Evolutionary conservation across 53 echinoderm and acorn worm species (phyloP), one percentile per base, ranked within the genome.

Genomic region (Mesocentrotus franciscanus): DNA sequence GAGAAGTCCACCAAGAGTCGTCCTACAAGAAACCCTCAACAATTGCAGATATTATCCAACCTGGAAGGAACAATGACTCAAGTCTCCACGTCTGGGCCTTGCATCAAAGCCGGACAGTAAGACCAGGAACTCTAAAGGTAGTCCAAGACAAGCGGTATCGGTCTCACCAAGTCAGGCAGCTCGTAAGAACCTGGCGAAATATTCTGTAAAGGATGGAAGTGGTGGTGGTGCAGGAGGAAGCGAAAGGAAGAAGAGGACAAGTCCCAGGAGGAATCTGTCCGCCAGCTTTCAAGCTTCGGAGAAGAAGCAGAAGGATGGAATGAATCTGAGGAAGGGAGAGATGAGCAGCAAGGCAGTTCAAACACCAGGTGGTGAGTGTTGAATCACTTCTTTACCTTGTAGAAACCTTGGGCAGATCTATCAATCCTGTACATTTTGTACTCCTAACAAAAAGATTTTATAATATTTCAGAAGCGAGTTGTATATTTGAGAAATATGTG

Each of bases 21-120:
- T 76, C 56, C 33, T 83, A 93, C 93, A 81, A 93, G 61, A 93
- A 78, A 78, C 60, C 81, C 1, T 59, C 93, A 4, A 93, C 93
- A 2, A 93, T 93, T 2, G 93, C 49, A 27, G 93, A 93, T 10
- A 76, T 76, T 83, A 76, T 93, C 62, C 95, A 94, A 26, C 95
- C 95, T 10, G 87, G 95, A 33, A 59, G 20, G n/a, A 81, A 81
- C 93, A 70, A 11, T 55, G 97, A 97, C 75, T 61, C 96, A 3
- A 97, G 97, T 68, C 95, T 97, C 24, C 97, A 97, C 57, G 95
- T 97, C 59, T 97, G 97, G 97, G 95, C 97, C 22, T 56, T 85
- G 34, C 95, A 95, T 35, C 93, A 94, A 14, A 68, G 66, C 17
- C 95, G 22, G 76, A 79, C 83, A 61, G 58, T 74, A 71, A 74